Base-by-base conservation (phyloP, 2,888 invertebrate species). In the Argyresthia goedartella region DNA sequence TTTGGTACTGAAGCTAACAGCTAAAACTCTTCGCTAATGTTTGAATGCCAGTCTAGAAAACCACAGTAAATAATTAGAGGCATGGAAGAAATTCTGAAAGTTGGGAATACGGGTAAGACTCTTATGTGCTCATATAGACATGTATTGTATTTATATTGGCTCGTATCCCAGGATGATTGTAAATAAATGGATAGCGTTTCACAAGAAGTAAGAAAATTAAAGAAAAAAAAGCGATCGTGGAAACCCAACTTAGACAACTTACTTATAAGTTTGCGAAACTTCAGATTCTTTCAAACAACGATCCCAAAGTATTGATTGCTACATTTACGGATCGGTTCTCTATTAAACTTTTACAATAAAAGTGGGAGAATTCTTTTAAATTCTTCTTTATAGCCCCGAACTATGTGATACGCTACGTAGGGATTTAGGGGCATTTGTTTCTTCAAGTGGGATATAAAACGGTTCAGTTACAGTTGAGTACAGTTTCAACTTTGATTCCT, bases 311-410 rank as follows among this genome's bases (percentile, higher is more conserved):
- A 76, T 73, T 73, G 73, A 76, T 75, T 72, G 72, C 64, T 66
- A 65, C 71, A 70, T 73, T 72, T 66, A 66, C 69, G 71, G 69
- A 69, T 71, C 66, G 64, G 61, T 61, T 69, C 68, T 73, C 71
- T 73, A 76, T 76, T 74, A 74, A 76, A 76, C 73, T 76, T 76
- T 74, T 63, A 72, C 73, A 73, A 76, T 76, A 71, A 74, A 73
- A 69, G 59, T 62, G 56, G 61, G 63, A 65, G 52, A 49, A 46
- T 52, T 54, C 53, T 52, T 55, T 54, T 52, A 51, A 54, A 50
- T 50, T 36, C 16, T 33, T 25, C 42, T 53, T 52, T 44, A 45
- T 34, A 36, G 34, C 47, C 35, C 15, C 15, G 44, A 25, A 53
- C 16, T 36, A 14, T 13, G 15, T 36, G 39, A 25, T 25, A 25